phyloP scores from a whole-genome alignment of 1,140 invertebrate genomes.

The Stegodyphus mimosarum region DNA sequence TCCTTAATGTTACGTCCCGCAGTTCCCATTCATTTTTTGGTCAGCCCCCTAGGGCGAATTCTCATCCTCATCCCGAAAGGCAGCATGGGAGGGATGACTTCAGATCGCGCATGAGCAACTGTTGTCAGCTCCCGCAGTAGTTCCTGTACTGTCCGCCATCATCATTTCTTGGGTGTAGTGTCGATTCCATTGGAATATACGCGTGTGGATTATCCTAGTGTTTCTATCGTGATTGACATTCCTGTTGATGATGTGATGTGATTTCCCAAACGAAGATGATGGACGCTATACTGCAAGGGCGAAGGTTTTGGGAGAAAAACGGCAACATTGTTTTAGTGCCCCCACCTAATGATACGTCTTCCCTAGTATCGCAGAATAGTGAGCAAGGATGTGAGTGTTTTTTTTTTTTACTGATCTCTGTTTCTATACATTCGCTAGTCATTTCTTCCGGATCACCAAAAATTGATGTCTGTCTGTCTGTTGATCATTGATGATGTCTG shows the following conservation, averaged over 20 bases:
- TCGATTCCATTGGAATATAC: background rate
- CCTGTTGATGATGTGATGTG: too few relatives aligned
- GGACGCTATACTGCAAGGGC: background rate
- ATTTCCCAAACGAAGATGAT: too few relatives aligned
- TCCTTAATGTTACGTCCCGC: too few relatives aligned
- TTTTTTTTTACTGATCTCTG: background rate
- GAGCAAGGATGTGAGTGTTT: constrained; percentile 33
- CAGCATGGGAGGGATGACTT: constrained; percentile 24
- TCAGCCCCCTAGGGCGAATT: background rate
- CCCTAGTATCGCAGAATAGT: background rate
- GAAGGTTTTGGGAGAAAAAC: constrained; percentile 25
- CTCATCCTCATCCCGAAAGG: constrained; percentile 30
- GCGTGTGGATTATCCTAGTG: too few relatives aligned
- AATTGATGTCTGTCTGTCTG: too few relatives aligned
- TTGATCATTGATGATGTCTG: too few relatives aligned
- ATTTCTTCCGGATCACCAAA: too few relatives aligned
- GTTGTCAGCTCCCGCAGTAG: constrained; percentile 17
- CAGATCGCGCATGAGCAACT: constrained; percentile 23
- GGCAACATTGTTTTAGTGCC: constrained; percentile 37
- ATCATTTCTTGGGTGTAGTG: background rate
- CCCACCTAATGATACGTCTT: background rate
- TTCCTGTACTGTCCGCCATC: constrained; percentile 2
- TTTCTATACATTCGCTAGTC: too few relatives aligned
- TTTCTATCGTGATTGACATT: too few relatives aligned
- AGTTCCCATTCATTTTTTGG: too few relatives aligned